A percentile compares a stretch with the other conserved stretches of the same genome.
Evolutionary conservation across 2,888 invertebrate genomes (phyloP).

Genomic region (Andrena dorsata): DNA sequence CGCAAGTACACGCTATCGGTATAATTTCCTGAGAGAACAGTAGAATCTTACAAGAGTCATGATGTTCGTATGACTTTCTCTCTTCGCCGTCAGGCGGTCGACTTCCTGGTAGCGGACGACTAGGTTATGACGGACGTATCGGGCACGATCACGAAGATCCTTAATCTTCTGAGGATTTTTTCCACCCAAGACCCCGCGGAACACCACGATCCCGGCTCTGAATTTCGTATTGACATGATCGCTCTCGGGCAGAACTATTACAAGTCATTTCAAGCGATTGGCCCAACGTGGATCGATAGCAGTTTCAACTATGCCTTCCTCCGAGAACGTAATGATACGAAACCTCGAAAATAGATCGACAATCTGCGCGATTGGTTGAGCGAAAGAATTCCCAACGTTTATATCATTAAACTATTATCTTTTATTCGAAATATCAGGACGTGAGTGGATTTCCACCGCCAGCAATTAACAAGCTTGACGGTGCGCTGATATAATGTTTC

Average conservation of each 20-base stretch:
- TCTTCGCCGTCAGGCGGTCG: slow-evolving; percentile 67
- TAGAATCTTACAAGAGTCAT: slow-evolving; percentile 61
- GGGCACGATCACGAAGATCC: slow-evolving; percentile 54
- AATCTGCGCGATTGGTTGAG: neutral
- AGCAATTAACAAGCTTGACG: neutral
- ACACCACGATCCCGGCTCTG: slow-evolving; percentile 29
- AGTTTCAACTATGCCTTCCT: neutral
- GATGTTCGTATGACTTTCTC: slow-evolving; percentile 77
- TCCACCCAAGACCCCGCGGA: slow-evolving; percentile 16
- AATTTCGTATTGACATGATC: slow-evolving; percentile 42
- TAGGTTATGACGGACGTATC: slow-evolving; percentile 69
- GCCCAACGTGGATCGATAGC: slow-evolving; percentile 6
- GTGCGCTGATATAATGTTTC: neutral
- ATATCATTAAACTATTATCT: neutral
- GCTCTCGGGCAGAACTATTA: slow-evolving; percentile 47
- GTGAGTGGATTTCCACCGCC: neutral
- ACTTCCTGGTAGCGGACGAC: slow-evolving; percentile 77
- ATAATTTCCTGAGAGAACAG: slow-evolving; percentile 64
- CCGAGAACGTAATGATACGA: neutral
- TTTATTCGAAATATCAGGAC: neutral
- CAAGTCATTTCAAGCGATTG: slow-evolving; percentile 23
- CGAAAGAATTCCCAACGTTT: neutral
- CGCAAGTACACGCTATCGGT: slow-evolving; percentile 39
- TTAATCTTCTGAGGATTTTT: slow-evolving; percentile 25
- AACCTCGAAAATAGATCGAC: slow-evolving; percentile 1